These are phyloP conservation scores for Drosophila nr. perissopoda DNA, from an alignment of 2,888 invertebrate species.

Conservation along the genomic window DNA sequence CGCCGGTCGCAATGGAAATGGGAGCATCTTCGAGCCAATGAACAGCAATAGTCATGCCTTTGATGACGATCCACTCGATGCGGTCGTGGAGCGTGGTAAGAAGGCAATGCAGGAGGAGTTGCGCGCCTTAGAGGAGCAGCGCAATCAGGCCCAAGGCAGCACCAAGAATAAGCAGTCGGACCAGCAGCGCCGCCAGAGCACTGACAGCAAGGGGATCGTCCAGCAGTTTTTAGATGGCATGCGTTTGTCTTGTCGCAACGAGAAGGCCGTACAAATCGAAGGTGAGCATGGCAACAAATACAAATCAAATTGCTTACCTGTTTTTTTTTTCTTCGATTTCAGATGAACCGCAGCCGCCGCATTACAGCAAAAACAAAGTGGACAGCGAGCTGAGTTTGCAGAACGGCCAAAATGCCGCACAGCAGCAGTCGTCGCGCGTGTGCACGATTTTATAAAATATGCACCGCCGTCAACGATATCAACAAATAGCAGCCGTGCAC, in stretches of 20 bases:
- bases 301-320: slow-evolving; percentile 46
- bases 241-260: slow-evolving; percentile 81
- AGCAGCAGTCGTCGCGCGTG: slow-evolving; percentile 81
- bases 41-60: slow-evolving; percentile 49
- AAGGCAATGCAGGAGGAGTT: slow-evolving; percentile 75
- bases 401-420: slow-evolving; percentile 53
- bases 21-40: slow-evolving; percentile 60
- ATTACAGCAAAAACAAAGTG: slow-evolving; percentile 73
- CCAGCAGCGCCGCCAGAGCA: slow-evolving; percentile 32
- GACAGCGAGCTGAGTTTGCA: slow-evolving; percentile 72
- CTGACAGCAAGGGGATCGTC: slow-evolving; percentile 76
- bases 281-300: slow-evolving; percentile 59
- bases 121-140: slow-evolving; percentile 61
- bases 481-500: slow-evolving; percentile 18
- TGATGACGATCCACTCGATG: slow-evolving; percentile 72
- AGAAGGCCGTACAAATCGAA: slow-evolving; percentile 80
- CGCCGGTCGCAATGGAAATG: slow-evolving; percentile 68
- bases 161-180: slow-evolving; percentile 13
- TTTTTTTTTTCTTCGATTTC: slow-evolving; percentile 14
- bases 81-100: slow-evolving; percentile 72
- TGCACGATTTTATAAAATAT: slow-evolving; percentile 83
- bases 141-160: slow-evolving; percentile 36
- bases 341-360: slow-evolving; percentile 78
- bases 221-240: slow-evolving; percentile 80
- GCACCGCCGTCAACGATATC: slow-evolving; percentile 24